Evolutionary conservation across 2,888 invertebrate genomes (phyloP).

Genomic region (Apocheima hispidaria): DNA sequence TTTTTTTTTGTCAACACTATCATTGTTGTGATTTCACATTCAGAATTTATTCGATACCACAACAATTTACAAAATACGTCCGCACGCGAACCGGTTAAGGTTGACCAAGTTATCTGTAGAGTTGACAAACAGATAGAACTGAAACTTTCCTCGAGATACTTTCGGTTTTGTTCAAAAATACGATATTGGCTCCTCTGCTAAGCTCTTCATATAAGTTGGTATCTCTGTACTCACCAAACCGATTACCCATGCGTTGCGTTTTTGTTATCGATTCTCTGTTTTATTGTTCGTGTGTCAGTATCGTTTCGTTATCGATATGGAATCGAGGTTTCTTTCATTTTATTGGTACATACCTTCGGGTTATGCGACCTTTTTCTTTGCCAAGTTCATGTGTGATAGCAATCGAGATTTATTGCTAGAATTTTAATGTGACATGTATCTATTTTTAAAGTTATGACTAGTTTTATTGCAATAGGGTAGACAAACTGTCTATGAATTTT

Average conservation of each 20-base stretch:
- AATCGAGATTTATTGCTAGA: constrained; percentile 23
- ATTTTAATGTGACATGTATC: constrained; percentile 19
- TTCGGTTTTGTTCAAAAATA: background rate
- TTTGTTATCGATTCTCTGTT: constrained; percentile 54
- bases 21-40: background rate
- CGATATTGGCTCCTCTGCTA: background rate
- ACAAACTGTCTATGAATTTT: constrained; percentile 8
- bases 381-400: constrained; percentile 30
- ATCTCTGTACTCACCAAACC: constrained; percentile 18
- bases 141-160: background rate
- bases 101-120: background rate
- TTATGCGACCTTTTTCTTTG: constrained; percentile 32
- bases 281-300: constrained; percentile 51
- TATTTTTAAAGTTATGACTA: constrained; percentile 8
- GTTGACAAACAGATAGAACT: background rate
- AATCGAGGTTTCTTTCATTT: constrained; percentile 42
- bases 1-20: background rate
- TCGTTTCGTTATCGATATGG: constrained; percentile 42
- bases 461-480: constrained; percentile 3
- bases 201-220: background rate
- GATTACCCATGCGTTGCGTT: constrained; percentile 43
- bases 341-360: constrained; percentile 41
- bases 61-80: constrained; percentile 14
- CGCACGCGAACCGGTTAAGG: constrained; percentile 24
- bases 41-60: constrained; percentile 5